Conservation (phyloP, 2,797 vertebrate genomes). For the Clarias pachynema region DNA sequence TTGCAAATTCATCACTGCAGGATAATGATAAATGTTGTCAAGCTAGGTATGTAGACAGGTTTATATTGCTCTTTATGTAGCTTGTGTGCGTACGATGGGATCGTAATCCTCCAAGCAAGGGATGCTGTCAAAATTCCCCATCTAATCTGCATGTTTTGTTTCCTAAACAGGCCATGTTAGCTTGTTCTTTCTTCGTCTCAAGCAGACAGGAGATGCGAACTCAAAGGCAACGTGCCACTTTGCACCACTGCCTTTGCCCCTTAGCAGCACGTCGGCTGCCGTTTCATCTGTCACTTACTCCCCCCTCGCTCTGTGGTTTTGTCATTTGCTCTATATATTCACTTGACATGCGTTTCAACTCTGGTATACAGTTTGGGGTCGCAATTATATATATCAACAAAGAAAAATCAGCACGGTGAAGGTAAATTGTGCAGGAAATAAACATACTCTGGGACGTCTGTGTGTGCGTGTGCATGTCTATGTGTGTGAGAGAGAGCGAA, state of each 20-base stretch:
- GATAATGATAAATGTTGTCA: slow-evolving; percentile 70
- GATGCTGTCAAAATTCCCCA: slow-evolving; percentile 70
- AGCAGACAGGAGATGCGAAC: slow-evolving; percentile 79
- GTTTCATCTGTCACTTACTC: slow-evolving; percentile 87
- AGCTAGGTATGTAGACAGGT: slow-evolving; percentile 54
- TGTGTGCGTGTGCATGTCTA: slow-evolving; percentile 34
- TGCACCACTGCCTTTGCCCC: slow-evolving; percentile 79
- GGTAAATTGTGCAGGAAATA: slow-evolving; percentile 58
- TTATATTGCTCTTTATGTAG: slow-evolving; percentile 59
- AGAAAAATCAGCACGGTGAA: slow-evolving; percentile 54
- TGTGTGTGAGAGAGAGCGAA: slow-evolving; percentile 1
- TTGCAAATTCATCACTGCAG: slow-evolving; percentile 67
- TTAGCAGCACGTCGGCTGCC: slow-evolving; percentile 77
- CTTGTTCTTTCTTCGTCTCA: slow-evolving; percentile 69
- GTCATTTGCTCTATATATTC: slow-evolving; percentile 78
- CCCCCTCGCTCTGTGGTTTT: slow-evolving; percentile 70
- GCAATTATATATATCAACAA: slow-evolving; percentile 78
- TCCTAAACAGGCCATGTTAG: slow-evolving; percentile 82
- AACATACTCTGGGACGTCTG: slow-evolving; percentile 50
- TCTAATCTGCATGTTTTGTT: slow-evolving; percentile 82
- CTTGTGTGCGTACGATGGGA: slow-evolving; percentile 70
- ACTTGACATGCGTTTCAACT: slow-evolving; percentile 72
- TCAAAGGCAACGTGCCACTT: slow-evolving; percentile 78
- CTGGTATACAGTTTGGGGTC: slow-evolving; percentile 70
- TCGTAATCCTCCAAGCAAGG: slow-evolving; percentile 53